Evolutionary conservation across 2,888 invertebrate genomes (phyloP).

Genomic region (Deilephila elpenor): DNA sequence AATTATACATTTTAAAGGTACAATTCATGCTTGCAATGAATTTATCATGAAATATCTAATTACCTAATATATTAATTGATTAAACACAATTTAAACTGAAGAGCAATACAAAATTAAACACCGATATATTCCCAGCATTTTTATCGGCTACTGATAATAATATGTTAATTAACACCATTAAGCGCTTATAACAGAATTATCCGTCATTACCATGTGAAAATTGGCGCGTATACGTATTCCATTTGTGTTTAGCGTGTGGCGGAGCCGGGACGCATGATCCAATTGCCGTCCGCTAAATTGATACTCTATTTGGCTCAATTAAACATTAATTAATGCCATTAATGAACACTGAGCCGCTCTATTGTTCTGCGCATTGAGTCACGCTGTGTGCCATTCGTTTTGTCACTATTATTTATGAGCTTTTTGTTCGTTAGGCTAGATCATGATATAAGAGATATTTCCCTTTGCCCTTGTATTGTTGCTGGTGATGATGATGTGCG

Average conservation of each 20-base stretch:
- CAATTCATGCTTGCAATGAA: background rate
- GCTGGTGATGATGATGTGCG: no score
- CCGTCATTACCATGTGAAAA: constrained; percentile 12
- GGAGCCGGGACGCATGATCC: constrained; percentile 65
- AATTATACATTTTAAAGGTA: no score
- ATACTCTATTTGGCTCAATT: constrained; percentile 83
- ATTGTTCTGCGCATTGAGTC: constrained; percentile 61
- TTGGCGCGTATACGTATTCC: constrained; percentile 30
- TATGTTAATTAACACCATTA: background rate
- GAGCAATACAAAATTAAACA: no score
- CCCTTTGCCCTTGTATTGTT: no score
- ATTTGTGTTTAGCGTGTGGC: constrained; percentile 19
- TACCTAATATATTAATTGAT: background rate
- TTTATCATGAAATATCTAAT: background rate
- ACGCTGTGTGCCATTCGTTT: constrained; percentile 28
- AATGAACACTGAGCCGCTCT: constrained; percentile 77
- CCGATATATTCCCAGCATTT: no score
- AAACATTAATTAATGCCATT: constrained; percentile 81
- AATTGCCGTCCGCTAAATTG: constrained; percentile 80
- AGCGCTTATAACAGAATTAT: constrained; percentile 7
- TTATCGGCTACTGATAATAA: background rate
- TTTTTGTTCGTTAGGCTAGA: constrained; percentile 3
- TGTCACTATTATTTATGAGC: constrained; percentile 9
- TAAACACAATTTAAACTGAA: no score
- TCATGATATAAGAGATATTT: background rate